Base-by-base conservation (phyloP, 2,888 invertebrate species). In the Pollenia angustigena region DNA sequence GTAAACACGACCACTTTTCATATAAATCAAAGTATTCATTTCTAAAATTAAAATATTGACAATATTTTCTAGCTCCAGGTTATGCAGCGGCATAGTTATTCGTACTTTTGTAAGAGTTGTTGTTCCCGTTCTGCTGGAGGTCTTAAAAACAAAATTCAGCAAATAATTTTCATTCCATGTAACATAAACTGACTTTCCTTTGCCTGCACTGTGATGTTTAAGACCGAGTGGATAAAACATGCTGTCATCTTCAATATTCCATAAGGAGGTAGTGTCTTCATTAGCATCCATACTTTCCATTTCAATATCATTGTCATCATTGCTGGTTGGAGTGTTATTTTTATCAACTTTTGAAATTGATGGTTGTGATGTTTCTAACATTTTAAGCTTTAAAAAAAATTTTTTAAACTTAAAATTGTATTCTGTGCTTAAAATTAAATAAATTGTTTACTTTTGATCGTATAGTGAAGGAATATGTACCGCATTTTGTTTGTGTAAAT, bases 131-230 rank as follows among this genome's bases (percentile, higher is more conserved):
- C 88, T 89, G 12, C 84, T 88, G 0, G 89, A 88, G 62, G 89
- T 91, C 86, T 93, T 93, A 16, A 93, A 93, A 11, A 93, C 91
- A 80, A 90, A 93, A 84, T 91, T 93, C 0, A 92, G 86, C 32
- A 93, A 83, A 80, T 91, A 92, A 46, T 91, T 89, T 58, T 91
- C 91, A 64, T 91, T 91, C 93, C 93, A 93, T 10, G 92, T 91
- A 14, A 93, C 91, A 79, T 93, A 92, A 0, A 92, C 91, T 0
- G 91, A 90, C 88, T 92, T 92, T 42, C 88, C 90, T 44, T 88
- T 90, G 10, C 89, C 90, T 1, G 90, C 91, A 2, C 91, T 91
- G 74, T 91, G 91, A 66, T 90, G 91, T 64, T 91, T 91, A 0
- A 93, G 81, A 0, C 93, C 92, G 7, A 90, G 85, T 0, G 93